phyloP scores from a whole-genome alignment of 2,113 vertebrate genomes.

The Lophochroa leadbeateri region DNA sequence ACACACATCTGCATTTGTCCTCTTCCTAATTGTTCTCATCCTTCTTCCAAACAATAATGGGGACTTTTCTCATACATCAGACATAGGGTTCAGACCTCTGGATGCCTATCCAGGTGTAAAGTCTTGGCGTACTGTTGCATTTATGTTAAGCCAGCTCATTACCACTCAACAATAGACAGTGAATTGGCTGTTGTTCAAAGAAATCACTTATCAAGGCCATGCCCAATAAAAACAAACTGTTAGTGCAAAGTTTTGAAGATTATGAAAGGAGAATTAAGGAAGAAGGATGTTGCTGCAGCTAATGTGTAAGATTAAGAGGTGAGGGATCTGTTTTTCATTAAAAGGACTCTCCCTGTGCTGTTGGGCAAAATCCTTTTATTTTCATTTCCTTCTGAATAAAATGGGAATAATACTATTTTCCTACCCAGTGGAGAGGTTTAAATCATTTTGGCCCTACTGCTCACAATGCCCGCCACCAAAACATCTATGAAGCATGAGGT shows the following conservation, averaged over 20 bases:
- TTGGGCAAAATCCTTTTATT: not conserved
- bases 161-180: not conserved
- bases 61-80: not conserved
- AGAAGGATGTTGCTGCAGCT: conserved; percentile 24
- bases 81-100: not conserved
- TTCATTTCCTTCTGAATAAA: conserved; percentile 30
- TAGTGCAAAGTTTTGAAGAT: not conserved
- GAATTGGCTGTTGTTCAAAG: conserved; percentile 42
- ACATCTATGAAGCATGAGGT: not conserved
- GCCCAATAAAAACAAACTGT: conserved; percentile 1
- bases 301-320: not conserved
- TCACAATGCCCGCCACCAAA: not conserved
- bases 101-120: conserved; percentile 1
- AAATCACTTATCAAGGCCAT: conserved; percentile 26
- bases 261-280: conserved; percentile 11
- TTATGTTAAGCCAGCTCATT: not conserved
- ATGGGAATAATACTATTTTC: not conserved
- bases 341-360: not conserved
- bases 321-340: not conserved
- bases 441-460: not conserved
- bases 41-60: not conserved
- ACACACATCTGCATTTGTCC: not conserved
- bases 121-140: not conserved
- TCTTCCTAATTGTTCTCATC: not conserved
- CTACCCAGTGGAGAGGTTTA: not conserved